Evolutionary conservation across 2,113 vertebrate species (phyloP).

Genomic region (Callionymus lyra): DNA sequence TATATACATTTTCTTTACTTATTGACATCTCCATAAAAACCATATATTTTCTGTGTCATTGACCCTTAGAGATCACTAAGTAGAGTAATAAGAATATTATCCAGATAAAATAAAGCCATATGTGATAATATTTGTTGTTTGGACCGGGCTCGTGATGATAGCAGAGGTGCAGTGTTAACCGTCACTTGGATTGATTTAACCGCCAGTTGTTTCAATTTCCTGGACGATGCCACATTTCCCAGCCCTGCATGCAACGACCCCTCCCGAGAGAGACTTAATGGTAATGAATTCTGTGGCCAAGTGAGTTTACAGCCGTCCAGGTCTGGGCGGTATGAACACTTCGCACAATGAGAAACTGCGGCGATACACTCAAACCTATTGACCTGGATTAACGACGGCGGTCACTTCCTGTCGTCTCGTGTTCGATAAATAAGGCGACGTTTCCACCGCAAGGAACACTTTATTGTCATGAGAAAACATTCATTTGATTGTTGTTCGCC

Average conservation of each 20-base stretch:
- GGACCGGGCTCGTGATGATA: slow-evolving; percentile 13
- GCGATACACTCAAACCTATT: slow-evolving; percentile 23
- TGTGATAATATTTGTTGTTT: slow-evolving; percentile 31
- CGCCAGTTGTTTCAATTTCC: background rate
- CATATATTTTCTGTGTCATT: too few relatives aligned
- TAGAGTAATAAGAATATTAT: slow-evolving; percentile 42
- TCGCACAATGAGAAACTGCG: slow-evolving; percentile 38
- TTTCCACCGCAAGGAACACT: too few relatives aligned
- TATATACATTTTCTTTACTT: too few relatives aligned
- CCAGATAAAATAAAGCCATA: slow-evolving; percentile 38
- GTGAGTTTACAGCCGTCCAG: slow-evolving; percentile 46
- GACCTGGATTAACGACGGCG: slow-evolving; percentile 44
- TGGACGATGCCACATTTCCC: background rate
- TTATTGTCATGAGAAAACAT: too few relatives aligned
- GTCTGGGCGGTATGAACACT: slow-evolving; percentile 46
- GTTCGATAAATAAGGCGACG: too few relatives aligned
- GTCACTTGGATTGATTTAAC: too few relatives aligned
- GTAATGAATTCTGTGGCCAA: slow-evolving; percentile 48
- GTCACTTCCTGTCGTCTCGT: slow-evolving; percentile 45
- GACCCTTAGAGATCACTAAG: slow-evolving; percentile 17
- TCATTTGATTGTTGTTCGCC: too few relatives aligned
- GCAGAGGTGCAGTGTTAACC: slow-evolving; percentile 28
- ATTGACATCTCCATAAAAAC: too few relatives aligned
- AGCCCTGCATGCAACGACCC: slow-evolving; percentile 15
- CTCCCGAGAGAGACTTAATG: slow-evolving; percentile 55